Percentiles rank a stretch among this genome's conserved stretches.
Evolutionary conservation across 1,140 invertebrate species (phyloP).

Genomic region (Neodiprion lecontei): DNA sequence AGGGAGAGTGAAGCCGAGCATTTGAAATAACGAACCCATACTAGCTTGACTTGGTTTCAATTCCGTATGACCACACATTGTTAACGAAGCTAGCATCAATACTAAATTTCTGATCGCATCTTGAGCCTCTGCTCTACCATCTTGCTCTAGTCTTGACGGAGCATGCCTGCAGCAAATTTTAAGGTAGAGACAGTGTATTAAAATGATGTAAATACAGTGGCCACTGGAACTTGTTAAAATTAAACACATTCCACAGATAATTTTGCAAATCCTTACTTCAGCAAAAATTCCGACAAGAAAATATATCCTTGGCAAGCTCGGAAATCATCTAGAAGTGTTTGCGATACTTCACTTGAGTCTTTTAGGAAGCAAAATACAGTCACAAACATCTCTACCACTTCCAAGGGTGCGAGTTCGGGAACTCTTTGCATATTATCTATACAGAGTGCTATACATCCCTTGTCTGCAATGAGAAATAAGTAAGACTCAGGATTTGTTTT

Average conservation of each 20-base stretch:
- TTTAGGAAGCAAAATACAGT: constrained; percentile 98
- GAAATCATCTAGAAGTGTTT: constrained; percentile 95
- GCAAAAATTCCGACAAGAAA: constrained; percentile 92
- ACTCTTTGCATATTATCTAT: constrained; percentile 97
- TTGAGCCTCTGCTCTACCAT: constrained; percentile 77
- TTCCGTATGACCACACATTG: constrained; percentile 92
- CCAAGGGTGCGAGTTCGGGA: constrained; percentile 89
- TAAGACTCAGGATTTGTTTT: constrained; percentile 7
- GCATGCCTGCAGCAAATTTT: constrained; percentile 47
- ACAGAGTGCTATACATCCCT: constrained; percentile 93
- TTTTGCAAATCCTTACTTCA: constrained; percentile 74
- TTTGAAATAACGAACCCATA: constrained; percentile 88
- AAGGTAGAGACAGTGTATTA: constrained; percentile 21
- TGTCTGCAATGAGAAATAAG: constrained; percentile 71
- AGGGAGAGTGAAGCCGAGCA: constrained; percentile 91
- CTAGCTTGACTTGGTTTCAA: constrained; percentile 84
- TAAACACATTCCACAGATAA: constrained; percentile 23
- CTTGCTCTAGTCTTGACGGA: constrained; percentile 75
- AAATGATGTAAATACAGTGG: constrained; percentile 19
- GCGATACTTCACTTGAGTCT: constrained; percentile 97
- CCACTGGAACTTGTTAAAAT: not conserved
- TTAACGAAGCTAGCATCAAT: constrained; percentile 90
- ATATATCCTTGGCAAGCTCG: constrained; percentile 92
- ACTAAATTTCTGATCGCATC: constrained; percentile 93
- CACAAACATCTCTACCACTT: constrained; percentile 98